Percentiles rank a stretch among this genome's conserved stretches.
Conservation (phyloP, 2,113 vertebrate genomes). For the Alouatta palliata region DNA sequence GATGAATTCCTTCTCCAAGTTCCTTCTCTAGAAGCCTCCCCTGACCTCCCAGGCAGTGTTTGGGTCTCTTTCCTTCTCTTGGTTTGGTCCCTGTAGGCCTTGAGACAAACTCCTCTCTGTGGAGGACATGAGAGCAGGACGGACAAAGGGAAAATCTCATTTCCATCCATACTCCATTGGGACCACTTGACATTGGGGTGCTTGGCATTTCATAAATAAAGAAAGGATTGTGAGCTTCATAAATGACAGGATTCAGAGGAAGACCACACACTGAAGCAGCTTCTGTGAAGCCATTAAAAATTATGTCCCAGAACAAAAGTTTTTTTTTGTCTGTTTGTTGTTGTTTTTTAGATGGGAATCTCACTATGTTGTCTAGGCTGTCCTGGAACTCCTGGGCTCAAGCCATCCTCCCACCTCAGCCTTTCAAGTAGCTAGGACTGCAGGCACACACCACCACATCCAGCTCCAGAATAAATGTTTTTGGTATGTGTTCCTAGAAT, state of each 20-base stretch:
- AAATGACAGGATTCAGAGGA: conserved; percentile 25
- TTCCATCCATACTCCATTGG: not conserved
- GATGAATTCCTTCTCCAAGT: not conserved
- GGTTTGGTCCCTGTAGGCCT: not conserved
- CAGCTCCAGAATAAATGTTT: conserved; percentile 2
- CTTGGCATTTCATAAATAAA: not conserved
- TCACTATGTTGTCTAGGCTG: not conserved
- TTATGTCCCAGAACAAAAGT: not conserved
- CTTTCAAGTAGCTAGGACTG: not conserved
- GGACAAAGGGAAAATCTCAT: not conserved
- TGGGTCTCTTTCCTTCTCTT: not conserved
- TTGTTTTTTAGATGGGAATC: not conserved
- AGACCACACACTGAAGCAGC: not conserved
- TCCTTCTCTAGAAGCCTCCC: not conserved
- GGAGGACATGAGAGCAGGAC: not conserved
- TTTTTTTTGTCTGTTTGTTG: not conserved
- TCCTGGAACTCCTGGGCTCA: too few relatives aligned
- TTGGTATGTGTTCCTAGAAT: conserved; percentile 22
- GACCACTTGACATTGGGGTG: not conserved
- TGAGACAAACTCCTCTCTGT: not conserved
- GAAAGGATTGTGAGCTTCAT: conserved; percentile 31
- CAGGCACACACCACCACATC: not conserved
- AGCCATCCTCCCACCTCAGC: not conserved
- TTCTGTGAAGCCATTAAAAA: conserved; percentile 57
- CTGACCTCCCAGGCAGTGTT: not conserved